Base-by-base conservation (phyloP, 2,797 vertebrate species). In the Schizopygopsis malacanthus region DNA sequence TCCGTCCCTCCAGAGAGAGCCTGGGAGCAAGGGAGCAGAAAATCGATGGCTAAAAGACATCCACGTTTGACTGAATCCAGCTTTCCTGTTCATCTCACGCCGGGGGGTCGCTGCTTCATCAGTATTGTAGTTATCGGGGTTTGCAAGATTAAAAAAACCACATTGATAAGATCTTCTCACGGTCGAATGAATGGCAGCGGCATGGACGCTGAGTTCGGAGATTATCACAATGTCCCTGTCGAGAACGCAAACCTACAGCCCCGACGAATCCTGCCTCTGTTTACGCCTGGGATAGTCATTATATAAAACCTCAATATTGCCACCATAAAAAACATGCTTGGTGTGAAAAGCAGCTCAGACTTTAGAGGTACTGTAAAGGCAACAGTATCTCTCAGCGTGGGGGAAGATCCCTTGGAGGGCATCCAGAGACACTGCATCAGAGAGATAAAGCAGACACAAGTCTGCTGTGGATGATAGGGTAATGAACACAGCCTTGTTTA, bases 401-500 rank as follows among this genome's bases (percentile, higher is more conserved):
- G 18, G 43, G 87, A 83, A 25, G 65, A 87, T 84, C 79, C 79
- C 82, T 82, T 89, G 84, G 85, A 86, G 70, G 86, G 73, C 59
- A 85, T 91, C 67, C 88, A 88, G 25, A 85, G 85, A 84, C 81
- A 78, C 72, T 91, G 88, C 75, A 84, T 83, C 41, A 63, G 75
- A 80, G 81, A 88, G 87, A 90, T 89, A 90, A 92, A 87, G 4
- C 54, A 52, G 83, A 75, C 85, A 82, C 83, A 80, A 80, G 37
- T 63, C 83, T 83, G 81, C 81, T 89, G 73, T 82, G 78, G 71
- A 82, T 86, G 88, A 90, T 87, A 88, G 87, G 56, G 67, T 82
- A 90, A 89, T 87, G 28, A 81, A 77, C 65, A 85, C 28, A 12
- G 80, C 41, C 77, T 87, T 82, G 52, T 83, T 85, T 88, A 52